Evolutionary conservation across 1,140 invertebrate genomes (phyloP).

Genomic region (Drosophila dunni): DNA sequence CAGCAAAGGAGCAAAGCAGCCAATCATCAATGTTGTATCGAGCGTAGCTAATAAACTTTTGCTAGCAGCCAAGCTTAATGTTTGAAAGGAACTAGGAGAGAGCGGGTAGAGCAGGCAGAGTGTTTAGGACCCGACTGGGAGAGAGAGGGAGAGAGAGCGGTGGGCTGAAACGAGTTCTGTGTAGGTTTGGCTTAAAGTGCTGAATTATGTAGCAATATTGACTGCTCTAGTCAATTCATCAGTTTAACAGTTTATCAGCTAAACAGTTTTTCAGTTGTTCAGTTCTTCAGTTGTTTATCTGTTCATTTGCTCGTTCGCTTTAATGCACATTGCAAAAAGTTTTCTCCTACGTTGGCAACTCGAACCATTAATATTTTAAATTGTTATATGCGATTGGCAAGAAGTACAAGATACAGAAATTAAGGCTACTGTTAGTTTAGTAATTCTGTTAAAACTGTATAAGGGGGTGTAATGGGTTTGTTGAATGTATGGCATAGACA

Average conservation of each 20-base stretch:
- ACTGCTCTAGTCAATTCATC: constrained; percentile 13
- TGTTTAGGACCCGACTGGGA: no score
- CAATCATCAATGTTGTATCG: constrained; percentile 78
- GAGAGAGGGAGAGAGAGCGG: neutral
- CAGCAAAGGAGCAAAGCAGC: constrained; percentile 63
- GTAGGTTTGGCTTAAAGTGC: constrained; percentile 17
- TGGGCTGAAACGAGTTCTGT: neutral
- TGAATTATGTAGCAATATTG: constrained; percentile 31
- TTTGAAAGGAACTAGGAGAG: neutral
- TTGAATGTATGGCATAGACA: no score
- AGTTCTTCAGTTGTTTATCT: constrained; percentile 12
- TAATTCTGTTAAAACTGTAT: no score
- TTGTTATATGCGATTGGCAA: constrained; percentile 44
- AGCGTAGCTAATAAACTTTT: constrained; percentile 74
- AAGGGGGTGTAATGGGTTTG: no score
- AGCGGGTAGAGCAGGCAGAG: neutral
- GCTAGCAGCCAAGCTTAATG: constrained; percentile 34
- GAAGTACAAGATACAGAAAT: constrained; percentile 17
- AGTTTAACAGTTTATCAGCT: constrained; percentile 8
- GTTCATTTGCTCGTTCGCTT: constrained; percentile 35
- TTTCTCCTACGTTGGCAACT: constrained; percentile 17
- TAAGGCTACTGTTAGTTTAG: constrained; percentile 12
- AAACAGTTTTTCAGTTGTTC: constrained; percentile 23
- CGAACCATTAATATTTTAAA: constrained; percentile 68
- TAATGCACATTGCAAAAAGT: constrained; percentile 63